phyloP scores from a whole-genome alignment of 2,888 invertebrate species.

The Leuctra nigra region DNA sequence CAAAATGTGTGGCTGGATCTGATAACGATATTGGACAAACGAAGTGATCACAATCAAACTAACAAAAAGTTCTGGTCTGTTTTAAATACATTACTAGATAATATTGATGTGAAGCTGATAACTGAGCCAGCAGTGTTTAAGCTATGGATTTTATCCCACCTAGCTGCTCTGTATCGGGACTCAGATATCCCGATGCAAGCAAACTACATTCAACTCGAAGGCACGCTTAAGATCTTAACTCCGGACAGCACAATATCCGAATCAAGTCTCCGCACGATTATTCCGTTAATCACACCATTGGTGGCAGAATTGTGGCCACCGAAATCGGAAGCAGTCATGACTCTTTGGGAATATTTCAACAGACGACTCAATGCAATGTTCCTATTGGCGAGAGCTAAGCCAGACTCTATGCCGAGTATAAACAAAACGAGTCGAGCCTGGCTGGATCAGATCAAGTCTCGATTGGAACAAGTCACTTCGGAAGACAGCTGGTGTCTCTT shows the following conservation, averaged over 20 bases:
- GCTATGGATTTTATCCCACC: slow-evolving; percentile 1
- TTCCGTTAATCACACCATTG: slow-evolving; percentile 42
- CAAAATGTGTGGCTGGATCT: neutral
- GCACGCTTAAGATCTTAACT: slow-evolving; percentile 42
- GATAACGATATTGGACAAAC: neutral
- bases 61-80: neutral
- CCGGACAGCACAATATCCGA: slow-evolving; percentile 41
- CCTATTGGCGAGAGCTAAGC: slow-evolving; percentile 42
- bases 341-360: slow-evolving; percentile 53
- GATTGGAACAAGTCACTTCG: slow-evolving; percentile 31
- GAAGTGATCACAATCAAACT: neutral
- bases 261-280: slow-evolving; percentile 43
- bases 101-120: no score
- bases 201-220: slow-evolving; percentile 45
- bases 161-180: neutral
- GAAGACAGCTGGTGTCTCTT: slow-evolving; percentile 32
- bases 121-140: slow-evolving; percentile 4
- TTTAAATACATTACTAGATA: neutral
- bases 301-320: slow-evolving; percentile 45
- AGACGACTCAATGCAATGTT: slow-evolving; percentile 50
- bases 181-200: neutral
- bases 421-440: slow-evolving; percentile 34
- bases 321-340: slow-evolving; percentile 44
- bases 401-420: slow-evolving; percentile 39
- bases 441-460: slow-evolving; percentile 27